A percentile compares a stretch with the other conserved stretches of the same genome.
These are phyloP conservation scores for Centropus unirufus DNA, from an alignment of 2,113 vertebrate genomes.

Conservation along the genomic window DNA sequence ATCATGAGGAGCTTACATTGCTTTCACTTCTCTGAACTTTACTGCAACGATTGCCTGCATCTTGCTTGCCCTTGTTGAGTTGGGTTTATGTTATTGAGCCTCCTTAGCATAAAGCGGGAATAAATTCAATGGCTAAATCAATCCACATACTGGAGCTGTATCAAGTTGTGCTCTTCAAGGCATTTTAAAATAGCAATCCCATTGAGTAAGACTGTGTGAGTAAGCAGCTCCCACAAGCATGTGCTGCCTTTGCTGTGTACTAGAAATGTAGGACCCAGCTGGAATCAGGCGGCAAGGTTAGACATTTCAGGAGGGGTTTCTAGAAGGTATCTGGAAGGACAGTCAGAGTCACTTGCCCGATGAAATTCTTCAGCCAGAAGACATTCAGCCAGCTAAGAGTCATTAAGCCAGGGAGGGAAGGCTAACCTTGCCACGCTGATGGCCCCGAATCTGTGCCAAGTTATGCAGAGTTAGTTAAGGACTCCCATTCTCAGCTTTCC, in stretches of 20 bases:
- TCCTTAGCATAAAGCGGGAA: background rate
- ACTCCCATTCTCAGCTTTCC: background rate
- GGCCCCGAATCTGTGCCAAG: background rate
- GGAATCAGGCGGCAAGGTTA: background rate
- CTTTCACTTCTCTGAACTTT: background rate
- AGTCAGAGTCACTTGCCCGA: background rate
- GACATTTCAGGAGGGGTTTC: background rate
- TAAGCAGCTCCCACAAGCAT: background rate
- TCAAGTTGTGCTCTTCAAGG: background rate
- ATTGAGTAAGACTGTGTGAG: background rate
- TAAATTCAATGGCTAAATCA: background rate
- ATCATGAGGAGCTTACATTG: background rate
- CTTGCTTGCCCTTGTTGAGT: background rate
- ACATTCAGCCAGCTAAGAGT: background rate
- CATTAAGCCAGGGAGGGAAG: background rate
- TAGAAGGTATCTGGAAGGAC: background rate
- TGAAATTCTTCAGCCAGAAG: background rate
- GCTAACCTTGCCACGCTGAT: background rate
- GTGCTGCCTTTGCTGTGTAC: background rate
- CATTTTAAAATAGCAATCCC: slow-evolving; percentile 19
- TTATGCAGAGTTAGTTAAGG: background rate
- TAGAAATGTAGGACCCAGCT: background rate
- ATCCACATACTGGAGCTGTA: background rate
- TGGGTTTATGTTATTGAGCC: background rate
- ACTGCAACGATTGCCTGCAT: background rate